These are phyloP conservation scores for Elachura formosa DNA, from an alignment of 2,113 vertebrate species.

Conservation along the genomic window DNA sequence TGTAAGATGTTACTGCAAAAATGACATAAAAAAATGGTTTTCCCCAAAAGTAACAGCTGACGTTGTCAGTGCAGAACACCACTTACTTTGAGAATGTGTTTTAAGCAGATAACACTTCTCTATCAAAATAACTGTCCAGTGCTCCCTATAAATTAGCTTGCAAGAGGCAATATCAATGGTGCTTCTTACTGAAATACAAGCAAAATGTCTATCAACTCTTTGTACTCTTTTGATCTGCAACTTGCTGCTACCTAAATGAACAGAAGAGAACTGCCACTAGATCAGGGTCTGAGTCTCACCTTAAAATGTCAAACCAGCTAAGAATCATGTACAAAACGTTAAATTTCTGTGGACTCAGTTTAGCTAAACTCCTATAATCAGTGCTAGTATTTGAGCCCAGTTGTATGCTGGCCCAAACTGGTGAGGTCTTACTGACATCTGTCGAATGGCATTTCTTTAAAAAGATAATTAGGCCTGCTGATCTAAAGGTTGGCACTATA, in stretches of 20 bases:
- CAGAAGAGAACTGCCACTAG: background rate
- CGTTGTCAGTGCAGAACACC: background rate
- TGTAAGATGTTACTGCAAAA: background rate
- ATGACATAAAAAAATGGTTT: background rate
- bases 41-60: background rate
- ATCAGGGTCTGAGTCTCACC: background rate
- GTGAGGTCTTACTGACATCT: background rate
- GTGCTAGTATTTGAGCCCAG: background rate
- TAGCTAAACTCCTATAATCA: background rate
- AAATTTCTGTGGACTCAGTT: background rate
- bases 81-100: background rate
- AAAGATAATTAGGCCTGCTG: background rate
- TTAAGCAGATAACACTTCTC: background rate
- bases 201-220: background rate
- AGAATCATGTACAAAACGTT: background rate
- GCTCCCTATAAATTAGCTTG: background rate
- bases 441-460: background rate
- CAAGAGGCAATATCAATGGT: background rate
- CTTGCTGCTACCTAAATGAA: background rate
- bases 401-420: background rate
- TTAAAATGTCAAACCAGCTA: background rate
- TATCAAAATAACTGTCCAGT: background rate
- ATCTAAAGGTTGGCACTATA: background rate
- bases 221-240: background rate
- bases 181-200: background rate